phyloP scores from a whole-genome alignment of 1,140 invertebrate genomes.

The Campodea augens region DNA sequence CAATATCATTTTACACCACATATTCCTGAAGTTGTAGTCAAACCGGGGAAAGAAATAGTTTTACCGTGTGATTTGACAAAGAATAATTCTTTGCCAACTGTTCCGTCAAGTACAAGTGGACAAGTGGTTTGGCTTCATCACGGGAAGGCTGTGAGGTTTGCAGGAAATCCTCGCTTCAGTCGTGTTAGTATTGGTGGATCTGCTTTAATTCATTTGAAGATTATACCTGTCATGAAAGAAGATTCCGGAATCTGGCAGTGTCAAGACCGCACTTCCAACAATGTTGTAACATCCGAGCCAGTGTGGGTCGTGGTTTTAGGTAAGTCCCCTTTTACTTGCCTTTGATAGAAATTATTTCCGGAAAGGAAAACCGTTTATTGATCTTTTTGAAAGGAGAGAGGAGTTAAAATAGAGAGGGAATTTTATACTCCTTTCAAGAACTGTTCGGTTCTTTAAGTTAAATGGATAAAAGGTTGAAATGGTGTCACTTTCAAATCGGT shows the following conservation, averaged over 20 bases:
- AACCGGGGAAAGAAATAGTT: not conserved
- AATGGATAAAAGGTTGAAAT: too few species aligned
- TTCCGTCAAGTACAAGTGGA: not conserved
- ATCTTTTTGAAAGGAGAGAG: too few species aligned
- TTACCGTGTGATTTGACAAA: not conserved
- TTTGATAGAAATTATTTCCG: too few species aligned
- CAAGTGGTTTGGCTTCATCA: not conserved
- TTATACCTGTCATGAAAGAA: not conserved
- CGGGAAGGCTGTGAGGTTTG: not conserved
- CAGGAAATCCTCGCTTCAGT: not conserved
- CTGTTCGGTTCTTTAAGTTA: too few species aligned
- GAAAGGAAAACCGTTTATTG: too few species aligned
- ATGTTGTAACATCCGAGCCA: not conserved
- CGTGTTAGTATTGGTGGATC: not conserved
- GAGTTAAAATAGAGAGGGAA: too few species aligned
- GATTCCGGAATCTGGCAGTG: not conserved
- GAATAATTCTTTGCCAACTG: too few species aligned
- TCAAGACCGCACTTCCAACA: not conserved
- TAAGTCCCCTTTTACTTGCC: not conserved
- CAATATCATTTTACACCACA: too few species aligned
- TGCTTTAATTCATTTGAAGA: not conserved
- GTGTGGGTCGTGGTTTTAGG: not conserved
- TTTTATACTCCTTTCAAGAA: too few species aligned
- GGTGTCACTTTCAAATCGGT: too few species aligned
- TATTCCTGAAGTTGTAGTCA: not conserved